Evolutionary conservation across 2,888 invertebrate genomes (phyloP), one percentile per base, ranked within the genome.

Genomic region (Dicranocentrus wangi): DNA sequence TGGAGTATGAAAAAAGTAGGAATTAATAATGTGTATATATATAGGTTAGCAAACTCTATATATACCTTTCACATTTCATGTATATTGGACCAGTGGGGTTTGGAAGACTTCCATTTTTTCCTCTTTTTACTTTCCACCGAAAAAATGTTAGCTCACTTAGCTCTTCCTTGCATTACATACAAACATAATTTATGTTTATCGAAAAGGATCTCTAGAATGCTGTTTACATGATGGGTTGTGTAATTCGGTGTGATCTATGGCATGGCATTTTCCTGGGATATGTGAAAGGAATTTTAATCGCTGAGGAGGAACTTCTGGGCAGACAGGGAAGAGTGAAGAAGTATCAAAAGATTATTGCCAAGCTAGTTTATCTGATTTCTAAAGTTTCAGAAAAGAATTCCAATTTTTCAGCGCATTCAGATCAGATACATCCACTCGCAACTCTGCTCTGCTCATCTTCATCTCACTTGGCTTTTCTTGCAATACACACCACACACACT

Each of bases 241-340:
- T 83, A 83, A 83, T 83, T 81, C 77, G 81, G 70, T 60, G 77
- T 83, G 78, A 81, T 81, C 77, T 83, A 81, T 81, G 77, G 81
- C 78, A 77, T 63, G 53, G 69, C 77, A 77, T 77, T 73, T 83
- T 73, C 76, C 68, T 73, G 65, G 73, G 79, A 82, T 76, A 77
- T 82, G 66, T 76, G 77, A 58, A 76, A 81, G 78, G 84, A 84
- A 84, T 84, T 82, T 84, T 84, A 82, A 84, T 84, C 84, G 84
- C 71, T 82, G 75, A 75, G 82, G 70, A 77, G 78, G 82, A 80
- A 80, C 60, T 68, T 65, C 27, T 63, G n/a, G 7, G 43, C 21
- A 65, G 17, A 25, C 23, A 32, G 28, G 63, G 15, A 53, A 13
- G 27, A 63, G 17, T 32, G 42, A 42, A 10, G 60, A 42, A 58